Percentiles rank a stretch among this genome's conserved stretches.
Conservation (phyloP, 2,113 vertebrate genomes). For the Sterrhoptilus dennistouni region DNA sequence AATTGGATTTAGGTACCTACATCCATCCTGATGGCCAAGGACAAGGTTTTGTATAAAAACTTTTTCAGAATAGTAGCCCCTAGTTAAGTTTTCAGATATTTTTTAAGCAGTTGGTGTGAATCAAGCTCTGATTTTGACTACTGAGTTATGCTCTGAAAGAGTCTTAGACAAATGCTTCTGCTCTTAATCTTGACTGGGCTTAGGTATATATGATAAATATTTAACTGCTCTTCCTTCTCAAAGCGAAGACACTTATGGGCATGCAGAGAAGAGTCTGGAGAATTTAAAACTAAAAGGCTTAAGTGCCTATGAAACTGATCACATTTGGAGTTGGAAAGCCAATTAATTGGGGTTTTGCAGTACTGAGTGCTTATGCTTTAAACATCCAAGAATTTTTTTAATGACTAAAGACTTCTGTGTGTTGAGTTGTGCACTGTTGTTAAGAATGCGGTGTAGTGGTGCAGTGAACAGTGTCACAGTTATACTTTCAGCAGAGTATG, state of each 20-base stretch:
- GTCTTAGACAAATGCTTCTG: background rate
- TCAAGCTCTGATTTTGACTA: background rate
- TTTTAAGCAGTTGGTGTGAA: background rate
- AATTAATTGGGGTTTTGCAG: background rate
- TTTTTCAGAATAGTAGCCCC: background rate
- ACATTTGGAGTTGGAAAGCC: background rate
- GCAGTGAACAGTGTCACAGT: background rate
- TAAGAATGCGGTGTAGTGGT: background rate
- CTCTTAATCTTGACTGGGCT: background rate
- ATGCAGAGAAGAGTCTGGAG: background rate
- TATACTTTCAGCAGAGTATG: background rate
- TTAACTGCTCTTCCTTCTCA: background rate
- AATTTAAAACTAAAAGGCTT: background rate
- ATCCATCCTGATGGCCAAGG: background rate
- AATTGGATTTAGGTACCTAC: background rate
- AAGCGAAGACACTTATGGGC: background rate
- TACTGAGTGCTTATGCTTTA: background rate
- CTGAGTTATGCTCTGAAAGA: background rate
- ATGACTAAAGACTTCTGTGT: background rate
- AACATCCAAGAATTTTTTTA: background rate
- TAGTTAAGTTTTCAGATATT: background rate
- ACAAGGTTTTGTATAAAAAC: background rate
- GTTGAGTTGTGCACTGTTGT: background rate
- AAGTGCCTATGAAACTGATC: background rate
- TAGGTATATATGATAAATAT: background rate